These are phyloP conservation scores for Carettochelys insculpta DNA, from an alignment of 2,113 vertebrate species.

Conservation along the genomic window DNA sequence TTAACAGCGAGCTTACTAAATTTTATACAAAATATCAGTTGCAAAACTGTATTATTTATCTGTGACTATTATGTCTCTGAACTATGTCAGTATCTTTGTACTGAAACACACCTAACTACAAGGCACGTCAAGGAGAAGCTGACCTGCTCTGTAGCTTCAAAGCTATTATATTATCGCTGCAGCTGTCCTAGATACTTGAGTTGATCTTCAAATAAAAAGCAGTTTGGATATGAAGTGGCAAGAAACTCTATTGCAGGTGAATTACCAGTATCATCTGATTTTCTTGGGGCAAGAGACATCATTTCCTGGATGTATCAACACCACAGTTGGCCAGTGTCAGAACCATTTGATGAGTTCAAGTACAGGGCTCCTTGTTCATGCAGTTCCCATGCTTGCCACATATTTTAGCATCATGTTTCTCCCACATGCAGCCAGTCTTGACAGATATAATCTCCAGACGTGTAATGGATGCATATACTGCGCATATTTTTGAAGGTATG, in stretches of 20 bases:
- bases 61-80: constrained; percentile 35
- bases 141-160: neutral
- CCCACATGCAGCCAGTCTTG: constrained; percentile 69
- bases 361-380: constrained; percentile 57
- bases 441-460: constrained; percentile 83
- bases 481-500: constrained; percentile 78
- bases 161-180: neutral
- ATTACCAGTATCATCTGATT: constrained; percentile 7
- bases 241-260: neutral
- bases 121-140: neutral
- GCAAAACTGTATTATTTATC: neutral
- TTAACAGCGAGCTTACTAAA: neutral
- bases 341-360: constrained; percentile 67
- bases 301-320: constrained; percentile 38
- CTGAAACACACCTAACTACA: neutral
- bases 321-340: constrained; percentile 28
- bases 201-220: neutral
- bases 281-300: constrained; percentile 21
- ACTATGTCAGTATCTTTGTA: neutral
- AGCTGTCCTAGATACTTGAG: neutral
- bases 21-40: neutral
- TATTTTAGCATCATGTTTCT: constrained; percentile 64
- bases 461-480: constrained; percentile 44
- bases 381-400: constrained; percentile 73
- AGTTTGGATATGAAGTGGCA: neutral